Evolutionary conservation across 2,888 invertebrate species (phyloP), one percentile per base, ranked within the genome.

Genomic region (Frankliniella intonsa): DNA sequence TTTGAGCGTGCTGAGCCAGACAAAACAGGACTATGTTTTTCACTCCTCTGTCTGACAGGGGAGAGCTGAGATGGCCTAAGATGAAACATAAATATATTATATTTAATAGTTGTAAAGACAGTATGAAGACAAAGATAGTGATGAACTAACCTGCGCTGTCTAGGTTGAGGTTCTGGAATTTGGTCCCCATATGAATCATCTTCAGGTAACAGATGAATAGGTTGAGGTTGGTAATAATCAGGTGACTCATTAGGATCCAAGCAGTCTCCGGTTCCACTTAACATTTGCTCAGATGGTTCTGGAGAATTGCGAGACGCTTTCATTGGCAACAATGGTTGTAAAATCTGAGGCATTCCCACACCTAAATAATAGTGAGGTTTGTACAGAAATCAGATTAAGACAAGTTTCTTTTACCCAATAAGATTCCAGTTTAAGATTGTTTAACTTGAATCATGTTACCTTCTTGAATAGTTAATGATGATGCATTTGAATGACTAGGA

Each of bases 61-160:
- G 38, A 80, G 80, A 82, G 38, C 25, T 51, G 50, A 82, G 50
- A 82, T 80, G 65, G 81, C 50, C 80, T 69, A 81, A 80, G 50
- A 82, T 80, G 22, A 50, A 55, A 82, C 50, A 80, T 62, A 11
- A 5, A 5, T 5, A 82, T 69, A 82, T 80, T 38, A 50, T 50
- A 82, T 79, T 55, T 62, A 11, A 22, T 22, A 25, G 12, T 76
- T 7, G 5, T 76, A 22, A 8, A n/a, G 14, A 19, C 19, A 19
- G 17, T 17, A 19, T 62, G 62, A 62, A 62, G 17, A 0, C n/a
- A 19, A 17, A n/a, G 17, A 19, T 7, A 62, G 17, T 8, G 1
- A 10, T 1, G 9, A 8, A 22, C 69, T 25, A 12, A 76, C 69
- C 69, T 76, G 22, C 69, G 69, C 25, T 76, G 69, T 25, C 69